Evolutionary conservation across 2,797 vertebrate genomes (phyloP).

Genomic region (Neoniphon sammara): DNA sequence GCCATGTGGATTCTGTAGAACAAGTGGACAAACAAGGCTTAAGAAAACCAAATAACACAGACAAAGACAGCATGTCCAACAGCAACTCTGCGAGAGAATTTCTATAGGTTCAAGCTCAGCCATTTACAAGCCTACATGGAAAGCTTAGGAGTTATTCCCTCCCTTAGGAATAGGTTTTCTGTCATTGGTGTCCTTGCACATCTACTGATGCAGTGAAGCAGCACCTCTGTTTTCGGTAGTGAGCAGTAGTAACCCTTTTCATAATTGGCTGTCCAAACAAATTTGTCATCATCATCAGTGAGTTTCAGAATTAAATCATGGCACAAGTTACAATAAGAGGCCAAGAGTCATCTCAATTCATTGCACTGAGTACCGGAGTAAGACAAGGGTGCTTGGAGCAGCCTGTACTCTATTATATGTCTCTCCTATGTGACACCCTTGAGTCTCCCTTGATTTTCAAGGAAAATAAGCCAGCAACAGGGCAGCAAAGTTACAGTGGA

Average conservation of each 20-base stretch:
- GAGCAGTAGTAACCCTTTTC: background rate
- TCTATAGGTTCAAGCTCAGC: background rate
- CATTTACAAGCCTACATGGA: background rate
- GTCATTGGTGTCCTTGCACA: background rate
- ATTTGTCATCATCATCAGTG: no score
- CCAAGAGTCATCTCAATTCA: background rate
- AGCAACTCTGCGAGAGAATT: no score
- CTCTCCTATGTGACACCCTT: background rate
- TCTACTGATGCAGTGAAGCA: background rate
- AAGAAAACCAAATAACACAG: no score
- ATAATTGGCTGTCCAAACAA: no score
- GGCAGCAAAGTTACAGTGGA: background rate
- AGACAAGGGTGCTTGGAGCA: background rate
- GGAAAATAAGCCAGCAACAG: background rate
- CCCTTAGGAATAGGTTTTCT: no score
- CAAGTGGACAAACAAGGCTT: no score
- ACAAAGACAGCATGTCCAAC: no score
- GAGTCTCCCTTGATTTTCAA: no score
- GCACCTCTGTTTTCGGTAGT: background rate
- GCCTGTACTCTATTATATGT: background rate
- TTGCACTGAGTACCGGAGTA: background rate
- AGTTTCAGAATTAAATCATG: no score
- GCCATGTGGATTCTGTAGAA: no score
- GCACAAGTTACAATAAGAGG: background rate
- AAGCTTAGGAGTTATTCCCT: background rate